Evolutionary conservation across 2,797 vertebrate genomes (phyloP).

Genomic region (Chaunax sp.): DNA sequence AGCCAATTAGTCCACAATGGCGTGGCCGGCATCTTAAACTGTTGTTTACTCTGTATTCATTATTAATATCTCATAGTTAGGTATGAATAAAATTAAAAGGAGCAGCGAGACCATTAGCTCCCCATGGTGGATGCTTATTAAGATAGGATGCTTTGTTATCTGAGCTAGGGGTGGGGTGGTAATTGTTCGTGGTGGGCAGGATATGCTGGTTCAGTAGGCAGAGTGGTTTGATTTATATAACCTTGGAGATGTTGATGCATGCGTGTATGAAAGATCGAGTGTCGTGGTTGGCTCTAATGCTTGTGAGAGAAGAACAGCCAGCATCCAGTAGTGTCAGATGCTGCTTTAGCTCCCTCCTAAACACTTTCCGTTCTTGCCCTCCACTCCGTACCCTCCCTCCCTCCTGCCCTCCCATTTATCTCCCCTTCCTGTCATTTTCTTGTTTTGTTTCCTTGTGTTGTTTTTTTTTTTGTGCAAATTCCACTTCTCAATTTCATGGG

Average conservation of each 20-base stretch:
- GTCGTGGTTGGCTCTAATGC: conserved; percentile 72
- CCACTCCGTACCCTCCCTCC: conserved; percentile 27
- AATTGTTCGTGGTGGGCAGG: conserved; percentile 81
- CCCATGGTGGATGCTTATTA: conserved; percentile 87
- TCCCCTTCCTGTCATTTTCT: conserved; percentile 58
- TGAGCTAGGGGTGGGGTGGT: conserved; percentile 73
- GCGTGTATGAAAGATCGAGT: conserved; percentile 67
- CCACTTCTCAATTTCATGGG: conserved; percentile 33
- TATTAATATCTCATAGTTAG: conserved; percentile 89
- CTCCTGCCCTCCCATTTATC: conserved; percentile 37
- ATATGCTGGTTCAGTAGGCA: conserved; percentile 79
- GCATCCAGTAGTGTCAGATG: conserved; percentile 65
- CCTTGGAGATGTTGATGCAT: conserved; percentile 77
- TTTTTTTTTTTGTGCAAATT: conserved; percentile 35
- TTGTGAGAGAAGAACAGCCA: conserved; percentile 72
- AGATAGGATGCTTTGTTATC: conserved; percentile 86
- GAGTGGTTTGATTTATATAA: conserved; percentile 80
- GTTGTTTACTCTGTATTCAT: conserved; percentile 89
- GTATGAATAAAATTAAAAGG: conserved; percentile 90
- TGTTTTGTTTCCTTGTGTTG: conserved; percentile 50
- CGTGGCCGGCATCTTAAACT: conserved; percentile 87
- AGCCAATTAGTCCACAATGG: conserved; percentile 88
- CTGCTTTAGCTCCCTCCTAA: conserved; percentile 60
- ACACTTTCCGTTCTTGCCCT: conserved; percentile 56
- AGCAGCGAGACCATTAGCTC: conserved; percentile 86